Evolutionary conservation across 1,140 invertebrate species (phyloP).

Genomic region (Melipona quadrifasciata): DNA sequence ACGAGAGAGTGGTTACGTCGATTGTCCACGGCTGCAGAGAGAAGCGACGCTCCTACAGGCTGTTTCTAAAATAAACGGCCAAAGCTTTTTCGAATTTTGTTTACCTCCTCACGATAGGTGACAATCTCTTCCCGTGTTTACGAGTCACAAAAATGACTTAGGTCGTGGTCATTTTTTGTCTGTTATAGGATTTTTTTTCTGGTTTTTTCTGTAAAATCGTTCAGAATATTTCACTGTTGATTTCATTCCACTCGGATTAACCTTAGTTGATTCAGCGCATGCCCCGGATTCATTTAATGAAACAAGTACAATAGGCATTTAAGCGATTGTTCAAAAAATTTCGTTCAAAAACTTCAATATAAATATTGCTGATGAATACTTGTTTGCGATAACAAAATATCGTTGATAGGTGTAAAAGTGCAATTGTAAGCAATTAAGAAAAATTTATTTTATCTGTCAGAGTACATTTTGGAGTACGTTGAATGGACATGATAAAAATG

Average conservation of each 20-base stretch:
- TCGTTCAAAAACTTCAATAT: background rate
- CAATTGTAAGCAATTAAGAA: background rate
- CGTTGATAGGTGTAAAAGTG: background rate
- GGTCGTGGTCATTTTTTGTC: background rate
- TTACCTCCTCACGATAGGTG: background rate
- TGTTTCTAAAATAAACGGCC: conserved; percentile 35
- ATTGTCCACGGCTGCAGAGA: conserved; percentile 55
- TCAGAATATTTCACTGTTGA: background rate
- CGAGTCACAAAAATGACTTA: background rate
- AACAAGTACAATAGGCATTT: background rate
- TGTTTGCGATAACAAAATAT: background rate
- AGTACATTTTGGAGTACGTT: background rate
- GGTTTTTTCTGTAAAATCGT: background rate
- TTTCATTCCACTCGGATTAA: background rate
- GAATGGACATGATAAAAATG: background rate
- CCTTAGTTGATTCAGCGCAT: too few species aligned
- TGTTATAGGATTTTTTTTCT: background rate
- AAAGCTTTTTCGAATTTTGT: conserved; percentile 17
- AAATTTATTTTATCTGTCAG: background rate
- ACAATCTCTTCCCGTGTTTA: background rate
- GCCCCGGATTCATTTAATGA: background rate
- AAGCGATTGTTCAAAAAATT: background rate
- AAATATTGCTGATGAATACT: background rate
- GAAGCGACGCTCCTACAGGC: conserved; percentile 42
- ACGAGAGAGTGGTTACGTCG: conserved; percentile 62